Conservation (phyloP, 2,888 invertebrate genomes). For the Trachelus iudaicus region DNA sequence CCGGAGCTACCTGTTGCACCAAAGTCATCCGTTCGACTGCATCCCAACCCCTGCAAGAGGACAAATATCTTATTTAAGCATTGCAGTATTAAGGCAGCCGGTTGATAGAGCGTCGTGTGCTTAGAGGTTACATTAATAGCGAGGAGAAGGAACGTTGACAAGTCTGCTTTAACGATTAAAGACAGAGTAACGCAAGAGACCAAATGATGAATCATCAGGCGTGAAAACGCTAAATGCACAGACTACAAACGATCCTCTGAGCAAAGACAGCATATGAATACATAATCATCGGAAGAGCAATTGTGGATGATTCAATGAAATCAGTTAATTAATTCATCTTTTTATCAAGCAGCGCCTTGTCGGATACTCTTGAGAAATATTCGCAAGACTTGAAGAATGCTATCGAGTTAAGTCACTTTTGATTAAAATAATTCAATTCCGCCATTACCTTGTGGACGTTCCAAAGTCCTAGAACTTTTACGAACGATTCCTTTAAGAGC, state of each 20-base stretch:
- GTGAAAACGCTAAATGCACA: slow-evolving; percentile 26
- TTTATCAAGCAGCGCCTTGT: slow-evolving; percentile 3
- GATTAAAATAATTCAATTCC: neutral
- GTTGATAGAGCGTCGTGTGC: neutral
- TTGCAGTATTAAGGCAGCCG: neutral
- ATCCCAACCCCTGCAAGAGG: slow-evolving; percentile 51
- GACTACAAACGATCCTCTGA: slow-evolving; percentile 18
- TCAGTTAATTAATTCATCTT: neutral
- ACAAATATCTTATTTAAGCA: slow-evolving; percentile 7
- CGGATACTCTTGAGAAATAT: neutral
- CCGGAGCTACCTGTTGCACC: slow-evolving; percentile 56
- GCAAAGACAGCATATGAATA: slow-evolving; percentile 1
- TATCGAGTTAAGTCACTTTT: no score
- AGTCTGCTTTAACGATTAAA: slow-evolving; percentile 43
- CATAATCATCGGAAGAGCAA: neutral
- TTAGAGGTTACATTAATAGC: neutral
- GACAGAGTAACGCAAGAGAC: slow-evolving; percentile 24
- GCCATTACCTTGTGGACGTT: neutral
- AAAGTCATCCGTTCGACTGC: slow-evolving; percentile 55
- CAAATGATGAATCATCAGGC: slow-evolving; percentile 44
- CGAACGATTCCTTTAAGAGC: neutral
- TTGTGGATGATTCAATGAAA: slow-evolving; percentile 10
- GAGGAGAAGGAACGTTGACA: neutral
- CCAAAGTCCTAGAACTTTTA: neutral
- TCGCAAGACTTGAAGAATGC: no score